phyloP scores from a whole-genome alignment of 2,888 invertebrate species.

The Erynnis tages region DNA sequence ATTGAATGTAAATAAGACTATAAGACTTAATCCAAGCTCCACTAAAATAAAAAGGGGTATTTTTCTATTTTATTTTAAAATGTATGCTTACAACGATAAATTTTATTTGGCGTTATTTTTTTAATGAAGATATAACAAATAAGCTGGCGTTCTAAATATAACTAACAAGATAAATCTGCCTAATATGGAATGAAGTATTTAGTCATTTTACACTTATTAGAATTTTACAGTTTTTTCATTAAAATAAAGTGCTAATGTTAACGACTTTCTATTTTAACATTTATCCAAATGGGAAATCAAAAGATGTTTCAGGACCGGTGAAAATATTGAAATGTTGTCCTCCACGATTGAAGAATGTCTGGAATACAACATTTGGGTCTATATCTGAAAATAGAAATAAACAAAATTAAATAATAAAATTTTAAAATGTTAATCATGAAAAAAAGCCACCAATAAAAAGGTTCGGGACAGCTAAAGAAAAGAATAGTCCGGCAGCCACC shows the following conservation, averaged over 20 bases:
- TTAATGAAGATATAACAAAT: conserved; percentile 2
- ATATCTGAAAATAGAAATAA: conserved; percentile 80
- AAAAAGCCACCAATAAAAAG: too few species aligned
- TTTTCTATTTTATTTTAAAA: neutral
- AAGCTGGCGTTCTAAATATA: conserved; percentile 10
- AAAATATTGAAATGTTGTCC: conserved; percentile 80
- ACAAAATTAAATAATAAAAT: too few species aligned
- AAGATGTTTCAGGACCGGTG: conserved; percentile 81
- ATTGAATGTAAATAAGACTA: too few species aligned
- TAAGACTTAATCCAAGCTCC: too few species aligned
- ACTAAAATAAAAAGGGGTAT: too few species aligned
- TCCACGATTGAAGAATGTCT: conserved; percentile 88
- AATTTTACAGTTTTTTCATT: too few species aligned
- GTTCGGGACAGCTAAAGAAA: too few species aligned
- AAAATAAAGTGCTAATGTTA: too few species aligned
- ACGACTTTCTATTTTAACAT: conserved; percentile 1
- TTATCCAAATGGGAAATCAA: conserved; percentile 87
- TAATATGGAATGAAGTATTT: conserved; percentile 39
- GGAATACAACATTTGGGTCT: conserved; percentile 92
- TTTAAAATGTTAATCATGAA: too few species aligned
- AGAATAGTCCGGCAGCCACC: too few species aligned
- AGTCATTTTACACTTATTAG: conserved; percentile 36
- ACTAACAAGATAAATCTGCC: conserved; percentile 13
- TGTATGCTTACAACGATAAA: conserved; percentile 4
- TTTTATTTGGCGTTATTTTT: conserved; percentile 22